Conservation (phyloP, 2,113 vertebrate genomes). For the Cricetomys ansorgei region DNA sequence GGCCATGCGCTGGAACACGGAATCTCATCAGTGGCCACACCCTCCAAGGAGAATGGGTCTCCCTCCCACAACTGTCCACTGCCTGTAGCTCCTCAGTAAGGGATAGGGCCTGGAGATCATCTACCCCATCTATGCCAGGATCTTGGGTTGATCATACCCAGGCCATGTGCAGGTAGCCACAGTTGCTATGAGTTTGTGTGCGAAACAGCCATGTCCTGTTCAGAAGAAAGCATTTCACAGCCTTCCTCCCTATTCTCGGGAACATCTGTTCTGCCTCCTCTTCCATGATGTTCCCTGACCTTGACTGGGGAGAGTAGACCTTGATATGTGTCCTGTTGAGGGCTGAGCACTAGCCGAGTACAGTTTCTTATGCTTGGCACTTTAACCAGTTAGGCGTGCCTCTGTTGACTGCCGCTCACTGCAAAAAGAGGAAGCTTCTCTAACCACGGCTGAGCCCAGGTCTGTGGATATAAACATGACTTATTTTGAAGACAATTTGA, state of each 20-base stretch:
- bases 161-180: neutral
- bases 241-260: neutral
- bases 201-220: neutral
- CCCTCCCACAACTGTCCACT: neutral
- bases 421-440: neutral
- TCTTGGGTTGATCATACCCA: neutral
- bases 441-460: neutral
- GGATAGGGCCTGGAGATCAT: neutral
- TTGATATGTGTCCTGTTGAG: neutral
- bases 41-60: neutral
- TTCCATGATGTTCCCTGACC: neutral
- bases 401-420: neutral
- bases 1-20: neutral
- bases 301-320: neutral
- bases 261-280: neutral
- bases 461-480: neutral
- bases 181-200: neutral
- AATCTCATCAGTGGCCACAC: no score
- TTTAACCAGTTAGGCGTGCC: neutral
- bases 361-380: neutral
- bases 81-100: neutral
- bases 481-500: neutral
- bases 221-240: no score
- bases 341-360: neutral
- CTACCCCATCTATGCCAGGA: neutral